A percentile compares a stretch with the other conserved stretches of the same genome.
phyloP scores from a whole-genome alignment of 1,140 invertebrate species.

The Lepidurus arcticus region DNA sequence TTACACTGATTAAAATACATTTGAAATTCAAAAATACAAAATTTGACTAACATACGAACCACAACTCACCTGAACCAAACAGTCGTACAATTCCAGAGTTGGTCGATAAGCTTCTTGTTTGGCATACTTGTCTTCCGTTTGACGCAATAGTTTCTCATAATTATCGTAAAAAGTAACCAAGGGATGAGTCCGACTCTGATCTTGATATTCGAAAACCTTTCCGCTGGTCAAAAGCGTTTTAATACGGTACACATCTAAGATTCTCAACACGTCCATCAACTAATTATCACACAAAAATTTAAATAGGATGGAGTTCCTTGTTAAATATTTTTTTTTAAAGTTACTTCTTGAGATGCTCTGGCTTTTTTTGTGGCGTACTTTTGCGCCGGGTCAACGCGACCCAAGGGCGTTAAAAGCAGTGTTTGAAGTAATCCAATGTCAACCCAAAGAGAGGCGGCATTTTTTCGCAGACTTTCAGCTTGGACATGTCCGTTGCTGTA shows the following conservation, averaged over 20 bases:
- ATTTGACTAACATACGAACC: neutral
- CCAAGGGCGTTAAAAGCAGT: constrained; percentile 46
- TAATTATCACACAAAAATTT: neutral
- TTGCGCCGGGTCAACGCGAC: constrained; percentile 63
- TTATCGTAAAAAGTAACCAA: neutral
- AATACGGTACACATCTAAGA: neutral
- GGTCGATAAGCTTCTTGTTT: constrained; percentile 11
- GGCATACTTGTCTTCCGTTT: neutral
- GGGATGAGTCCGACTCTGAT: neutral
- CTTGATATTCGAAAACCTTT: neutral
- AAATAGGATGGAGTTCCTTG: neutral
- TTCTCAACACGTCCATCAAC: neutral
- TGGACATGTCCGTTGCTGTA: constrained; percentile 28
- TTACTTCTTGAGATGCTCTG: constrained; percentile 59
- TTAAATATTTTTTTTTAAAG: neutral
- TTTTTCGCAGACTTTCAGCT: constrained; percentile 26
- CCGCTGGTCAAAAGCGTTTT: neutral
- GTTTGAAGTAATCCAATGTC: constrained; percentile 46
- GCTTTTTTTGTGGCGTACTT: constrained; percentile 61
- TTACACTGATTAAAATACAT: neutral
- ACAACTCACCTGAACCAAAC: neutral
- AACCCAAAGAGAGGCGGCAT: constrained; percentile 44
- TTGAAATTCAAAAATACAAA: neutral
- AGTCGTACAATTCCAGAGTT: neutral
- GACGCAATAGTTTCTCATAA: neutral